Base-by-base conservation (phyloP, 2,888 invertebrate genomes). In the Oegoconia quadripuncta region DNA sequence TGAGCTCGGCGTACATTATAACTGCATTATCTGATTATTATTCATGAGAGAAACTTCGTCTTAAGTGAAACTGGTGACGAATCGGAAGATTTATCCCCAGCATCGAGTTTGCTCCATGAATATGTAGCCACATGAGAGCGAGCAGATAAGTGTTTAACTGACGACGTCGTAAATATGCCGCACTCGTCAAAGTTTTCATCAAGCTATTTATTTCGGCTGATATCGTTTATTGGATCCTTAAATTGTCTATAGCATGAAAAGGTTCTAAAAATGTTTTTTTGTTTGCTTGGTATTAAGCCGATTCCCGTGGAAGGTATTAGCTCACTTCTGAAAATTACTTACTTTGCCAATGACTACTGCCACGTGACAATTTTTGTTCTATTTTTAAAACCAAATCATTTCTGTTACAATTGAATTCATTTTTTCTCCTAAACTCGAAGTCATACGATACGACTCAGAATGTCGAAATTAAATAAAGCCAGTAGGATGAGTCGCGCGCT, bases 1-100 rank as follows among this genome's bases (percentile, higher is more conserved):
- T 55, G 48, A 64, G 61, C 58, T 44, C 49, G 45, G 55, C 58
- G 62, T 65, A 64, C 67, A 73, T 78, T 74, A 76, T 78, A 83
- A 83, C 74, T 80, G 79, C 81, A 83, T 82, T 80, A 80, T 71
- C 64, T 59, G 49, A 60, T 81, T 65, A 80, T 78, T 83, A 86
- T 84, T 80, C 83, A 86, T 80, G 72, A 78, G 65, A 44, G 54
- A 62, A 80, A 80, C 74, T 83, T 79, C 60, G 46, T 51, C 53
- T 49, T 55, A 64, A 73, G 74, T 65, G 66, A 55, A 64, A 63
- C 64, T 68, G 70, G 71, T 39, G 76, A 79, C 70, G 67, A 80
- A 74, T 77, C 71, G 64, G 44, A 50, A 55, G 70, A 73, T 70
- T 77, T 72, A 74, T 66, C 64, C 57, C 50, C 52, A 54, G 64